phyloP scores from a whole-genome alignment of 2,113 vertebrate genomes.

The Misgurnus anguillicaudatus region DNA sequence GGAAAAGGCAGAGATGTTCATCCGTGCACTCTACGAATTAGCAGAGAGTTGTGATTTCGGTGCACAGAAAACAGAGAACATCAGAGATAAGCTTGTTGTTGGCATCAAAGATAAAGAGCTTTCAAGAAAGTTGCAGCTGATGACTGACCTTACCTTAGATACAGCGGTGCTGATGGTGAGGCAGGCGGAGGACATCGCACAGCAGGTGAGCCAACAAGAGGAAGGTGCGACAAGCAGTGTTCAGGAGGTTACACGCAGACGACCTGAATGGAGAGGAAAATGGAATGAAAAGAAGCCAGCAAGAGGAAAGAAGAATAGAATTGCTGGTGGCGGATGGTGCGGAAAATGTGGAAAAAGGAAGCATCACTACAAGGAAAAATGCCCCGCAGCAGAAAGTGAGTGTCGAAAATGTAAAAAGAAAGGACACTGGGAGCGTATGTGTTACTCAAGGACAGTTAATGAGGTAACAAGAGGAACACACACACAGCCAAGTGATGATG shows the following conservation, averaged over 20 bases:
- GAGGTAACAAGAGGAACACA: background rate
- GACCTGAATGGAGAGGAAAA: conserved; percentile 10
- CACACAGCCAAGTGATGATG: background rate
- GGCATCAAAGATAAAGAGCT: conserved; percentile 36
- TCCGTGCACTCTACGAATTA: background rate
- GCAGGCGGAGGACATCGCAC: conserved; percentile 18
- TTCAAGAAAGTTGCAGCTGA: conserved; percentile 32
- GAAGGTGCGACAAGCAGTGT: background rate
- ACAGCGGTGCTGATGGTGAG: background rate
- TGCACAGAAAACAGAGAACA: conserved; percentile 37
- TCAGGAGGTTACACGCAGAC: background rate
- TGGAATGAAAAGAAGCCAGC: background rate
- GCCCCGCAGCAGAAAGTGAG: background rate
- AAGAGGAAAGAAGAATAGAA: background rate
- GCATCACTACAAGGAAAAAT: background rate
- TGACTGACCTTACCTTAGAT: conserved; percentile 12
- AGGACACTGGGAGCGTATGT: conserved; percentile 29
- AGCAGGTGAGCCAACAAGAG: conserved; percentile 29
- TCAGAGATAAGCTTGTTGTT: conserved; percentile 28
- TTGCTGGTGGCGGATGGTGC: background rate
- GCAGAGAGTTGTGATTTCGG: background rate
- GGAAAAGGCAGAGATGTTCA: background rate
- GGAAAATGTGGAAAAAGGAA: background rate
- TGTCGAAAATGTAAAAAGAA: conserved; percentile 4
- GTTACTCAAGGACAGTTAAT: background rate